Conservation (phyloP, 2,888 invertebrate genomes). For the Syrphus vitripennis region DNA sequence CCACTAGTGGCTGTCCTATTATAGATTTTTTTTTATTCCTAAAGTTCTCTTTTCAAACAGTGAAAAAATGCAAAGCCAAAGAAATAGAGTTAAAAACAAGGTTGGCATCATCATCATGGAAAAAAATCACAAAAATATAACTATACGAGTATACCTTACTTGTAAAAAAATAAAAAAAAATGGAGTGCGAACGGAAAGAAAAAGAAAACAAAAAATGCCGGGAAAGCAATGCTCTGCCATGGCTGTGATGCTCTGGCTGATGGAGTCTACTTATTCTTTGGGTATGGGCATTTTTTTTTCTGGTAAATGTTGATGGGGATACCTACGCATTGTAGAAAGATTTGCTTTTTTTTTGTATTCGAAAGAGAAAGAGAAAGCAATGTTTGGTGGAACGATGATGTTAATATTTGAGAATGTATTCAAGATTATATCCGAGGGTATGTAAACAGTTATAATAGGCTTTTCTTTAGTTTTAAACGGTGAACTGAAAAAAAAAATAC, state of each 20-base stretch:
- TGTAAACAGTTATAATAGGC: slow-evolving; percentile 71
- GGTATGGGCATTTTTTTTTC: slow-evolving; percentile 7
- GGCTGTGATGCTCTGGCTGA: neutral
- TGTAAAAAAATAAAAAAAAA: slow-evolving; percentile 10
- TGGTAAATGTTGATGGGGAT: slow-evolving; percentile 14
- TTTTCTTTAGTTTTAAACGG: slow-evolving; percentile 69
- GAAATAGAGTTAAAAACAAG: slow-evolving; percentile 54
- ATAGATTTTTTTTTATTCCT: slow-evolving; percentile 42
- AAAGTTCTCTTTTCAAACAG: slow-evolving; percentile 41
- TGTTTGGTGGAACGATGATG: slow-evolving; percentile 57
- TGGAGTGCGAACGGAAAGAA: slow-evolving; percentile 59
- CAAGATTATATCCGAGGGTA: slow-evolving; percentile 71
- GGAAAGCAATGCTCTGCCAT: neutral
- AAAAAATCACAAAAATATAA: neutral
- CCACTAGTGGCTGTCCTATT: slow-evolving; percentile 26
- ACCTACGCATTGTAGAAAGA: neutral
- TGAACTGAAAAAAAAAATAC: slow-evolving; percentile 64
- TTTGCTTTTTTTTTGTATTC: neutral
- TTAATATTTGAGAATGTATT: slow-evolving; percentile 69
- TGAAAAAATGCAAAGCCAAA: slow-evolving; percentile 52
- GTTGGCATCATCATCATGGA: neutral
- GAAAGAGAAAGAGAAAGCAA: slow-evolving; percentile 41
- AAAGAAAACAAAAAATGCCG: slow-evolving; percentile 22
- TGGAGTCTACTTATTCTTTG: slow-evolving; percentile 13
- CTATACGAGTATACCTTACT: neutral